phyloP scores from a whole-genome alignment of 1,140 invertebrate species.

The Philopotamus ludificatus region DNA sequence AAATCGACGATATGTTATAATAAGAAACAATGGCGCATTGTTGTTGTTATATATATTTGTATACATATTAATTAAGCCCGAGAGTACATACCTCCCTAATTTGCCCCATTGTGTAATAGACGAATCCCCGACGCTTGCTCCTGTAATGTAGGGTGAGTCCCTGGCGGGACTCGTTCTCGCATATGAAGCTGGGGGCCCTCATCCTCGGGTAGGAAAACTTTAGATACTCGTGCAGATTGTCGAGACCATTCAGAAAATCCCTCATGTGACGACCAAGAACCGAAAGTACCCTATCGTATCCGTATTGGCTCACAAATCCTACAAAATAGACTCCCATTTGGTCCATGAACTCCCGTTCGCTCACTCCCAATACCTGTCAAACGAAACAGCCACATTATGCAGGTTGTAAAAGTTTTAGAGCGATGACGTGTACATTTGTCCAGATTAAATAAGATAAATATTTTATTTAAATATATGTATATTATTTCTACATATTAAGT shows the following conservation, averaged over 20 bases:
- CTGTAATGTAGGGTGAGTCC: conserved; percentile 92
- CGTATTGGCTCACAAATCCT: conserved; percentile 89
- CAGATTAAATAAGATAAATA: no score
- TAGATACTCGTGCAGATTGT: conserved; percentile 96
- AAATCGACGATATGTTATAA: no score
- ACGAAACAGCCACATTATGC: no score
- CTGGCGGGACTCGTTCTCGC: conserved; percentile 89
- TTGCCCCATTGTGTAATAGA: conserved; percentile 97
- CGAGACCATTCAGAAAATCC: conserved; percentile 94
- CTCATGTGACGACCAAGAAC: conserved; percentile 89
- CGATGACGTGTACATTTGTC: no score
- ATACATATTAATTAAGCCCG: not conserved
- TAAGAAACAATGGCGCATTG: no score
- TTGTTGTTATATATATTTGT: no score
- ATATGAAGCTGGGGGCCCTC: conserved; percentile 92
- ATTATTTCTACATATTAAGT: no score
- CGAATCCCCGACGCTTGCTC: conserved; percentile 87
- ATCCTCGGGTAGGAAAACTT: conserved; percentile 91
- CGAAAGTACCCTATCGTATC: conserved; percentile 87
- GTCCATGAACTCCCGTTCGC: conserved; percentile 84
- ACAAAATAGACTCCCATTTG: conserved; percentile 90
- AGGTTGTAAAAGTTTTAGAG: no score
- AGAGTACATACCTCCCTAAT: conserved; percentile 71
- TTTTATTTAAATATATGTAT: no score
- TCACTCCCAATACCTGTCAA: conserved; percentile 82